A percentile compares a stretch with the other conserved stretches of the same genome.
These are phyloP conservation scores for Gryon sp. DNA, from an alignment of 1,140 invertebrate genomes.

Conservation along the genomic window DNA sequence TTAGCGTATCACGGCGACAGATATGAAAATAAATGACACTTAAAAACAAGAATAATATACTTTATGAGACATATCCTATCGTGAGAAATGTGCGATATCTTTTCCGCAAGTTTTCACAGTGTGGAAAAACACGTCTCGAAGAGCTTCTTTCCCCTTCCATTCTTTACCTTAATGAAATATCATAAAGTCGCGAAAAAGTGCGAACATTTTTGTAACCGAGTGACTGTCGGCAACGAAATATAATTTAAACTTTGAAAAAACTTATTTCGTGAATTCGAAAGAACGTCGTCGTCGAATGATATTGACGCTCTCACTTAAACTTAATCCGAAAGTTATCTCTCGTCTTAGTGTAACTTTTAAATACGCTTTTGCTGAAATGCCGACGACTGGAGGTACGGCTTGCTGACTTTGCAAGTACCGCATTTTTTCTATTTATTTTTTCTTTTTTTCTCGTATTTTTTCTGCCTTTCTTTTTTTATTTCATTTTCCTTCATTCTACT, in stretches of 20 bases:
- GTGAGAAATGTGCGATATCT: conserved; percentile 36
- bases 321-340: conserved; percentile 67
- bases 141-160: not conserved
- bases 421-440: conserved; percentile 6
- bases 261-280: conserved; percentile 50
- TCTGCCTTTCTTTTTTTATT: conserved; percentile 8
- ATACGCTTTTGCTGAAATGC: conserved; percentile 65
- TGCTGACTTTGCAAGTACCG: conserved; percentile 43
- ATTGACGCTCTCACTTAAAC: conserved; percentile 52
- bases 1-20: conserved; percentile 1
- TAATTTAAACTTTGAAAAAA: conserved; percentile 51
- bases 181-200: conserved; percentile 48
- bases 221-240: conserved; percentile 45
- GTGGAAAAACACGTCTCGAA: not conserved
- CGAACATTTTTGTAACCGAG: conserved; percentile 55
- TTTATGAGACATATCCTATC: conserved; percentile 36
- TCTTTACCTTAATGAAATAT: conserved; percentile 24
- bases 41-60: conserved; percentile 41
- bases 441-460: conserved; percentile 14
- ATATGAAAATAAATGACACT: conserved; percentile 29
- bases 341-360: conserved; percentile 63
- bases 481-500: conserved; percentile 15
- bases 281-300: conserved; percentile 27
- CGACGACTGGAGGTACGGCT: conserved; percentile 21
- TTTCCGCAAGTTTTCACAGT: conserved; percentile 16